Conservation (phyloP, 2,797 vertebrate species). For the Xiphophorus birchmanni region DNA sequence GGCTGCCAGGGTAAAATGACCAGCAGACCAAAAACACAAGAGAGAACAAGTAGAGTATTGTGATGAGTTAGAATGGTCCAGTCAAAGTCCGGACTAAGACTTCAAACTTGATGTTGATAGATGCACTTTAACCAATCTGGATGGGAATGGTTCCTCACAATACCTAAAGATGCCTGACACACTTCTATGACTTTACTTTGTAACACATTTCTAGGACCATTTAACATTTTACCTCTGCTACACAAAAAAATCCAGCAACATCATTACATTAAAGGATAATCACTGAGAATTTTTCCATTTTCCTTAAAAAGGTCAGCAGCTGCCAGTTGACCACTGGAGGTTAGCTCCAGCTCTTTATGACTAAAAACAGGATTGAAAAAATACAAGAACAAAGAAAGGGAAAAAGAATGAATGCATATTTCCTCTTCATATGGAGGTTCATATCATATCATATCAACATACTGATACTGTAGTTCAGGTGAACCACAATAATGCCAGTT, state of each 20-base stretch:
- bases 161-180: background rate
- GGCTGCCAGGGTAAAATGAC: background rate
- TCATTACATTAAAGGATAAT: background rate
- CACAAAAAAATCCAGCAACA: background rate
- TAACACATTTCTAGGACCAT: background rate
- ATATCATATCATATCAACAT: background rate
- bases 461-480: background rate
- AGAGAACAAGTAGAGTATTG: background rate
- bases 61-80: background rate
- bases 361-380: background rate
- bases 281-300: background rate
- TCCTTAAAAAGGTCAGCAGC: background rate
- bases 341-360: background rate
- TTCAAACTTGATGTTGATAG: background rate
- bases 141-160: background rate
- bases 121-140: too few species aligned
- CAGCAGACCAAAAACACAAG: background rate
- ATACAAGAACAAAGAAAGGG: background rate
- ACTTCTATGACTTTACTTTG: background rate
- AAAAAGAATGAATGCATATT: background rate
- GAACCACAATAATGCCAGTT: background rate
- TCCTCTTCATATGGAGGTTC: background rate
- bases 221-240: background rate
- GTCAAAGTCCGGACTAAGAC: background rate
- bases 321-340: background rate